Conservation (phyloP, 35 echinoderm and acorn worm species). For the Patiria miniata region DNA sequence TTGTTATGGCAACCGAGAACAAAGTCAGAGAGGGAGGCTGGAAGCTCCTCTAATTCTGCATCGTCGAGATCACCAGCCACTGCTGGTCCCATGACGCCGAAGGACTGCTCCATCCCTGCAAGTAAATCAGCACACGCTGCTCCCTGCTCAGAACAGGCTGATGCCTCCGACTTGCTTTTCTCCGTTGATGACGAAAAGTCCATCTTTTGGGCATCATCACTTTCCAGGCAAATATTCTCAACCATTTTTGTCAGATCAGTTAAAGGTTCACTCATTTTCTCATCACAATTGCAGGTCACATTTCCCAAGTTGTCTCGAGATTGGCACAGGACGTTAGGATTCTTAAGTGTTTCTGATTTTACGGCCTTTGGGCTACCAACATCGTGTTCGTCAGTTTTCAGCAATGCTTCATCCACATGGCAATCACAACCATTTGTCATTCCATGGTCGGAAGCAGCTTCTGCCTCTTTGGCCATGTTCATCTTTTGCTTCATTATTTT, state of each 20-base stretch:
- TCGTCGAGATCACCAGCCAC: conserved; percentile 1
- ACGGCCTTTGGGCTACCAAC: no score
- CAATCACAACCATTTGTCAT: conserved; percentile 2
- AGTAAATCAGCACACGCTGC: background rate
- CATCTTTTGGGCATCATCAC: background rate
- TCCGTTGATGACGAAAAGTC: background rate
- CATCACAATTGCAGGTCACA: background rate
- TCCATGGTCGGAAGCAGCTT: background rate
- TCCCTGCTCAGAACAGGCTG: background rate
- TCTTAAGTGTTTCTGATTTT: no score
- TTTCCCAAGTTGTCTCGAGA: background rate
- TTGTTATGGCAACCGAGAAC: conserved; percentile 79
- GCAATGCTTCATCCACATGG: background rate
- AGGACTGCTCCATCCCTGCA: background rate
- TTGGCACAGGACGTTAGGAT: background rate
- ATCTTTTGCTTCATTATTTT: background rate
- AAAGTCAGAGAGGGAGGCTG: conserved; percentile 78
- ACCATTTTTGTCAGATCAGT: conserved; percentile 40
- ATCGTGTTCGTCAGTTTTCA: background rate
- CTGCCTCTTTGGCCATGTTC: background rate
- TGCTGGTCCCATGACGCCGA: background rate
- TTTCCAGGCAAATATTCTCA: conserved; percentile 20
- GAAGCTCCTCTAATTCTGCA: conserved; percentile 71
- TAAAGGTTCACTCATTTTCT: conserved; percentile 21
- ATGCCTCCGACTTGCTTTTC: background rate